Conservation (phyloP, 1,140 invertebrate genomes). For the Caenorhabditis inopinata region DNA sequence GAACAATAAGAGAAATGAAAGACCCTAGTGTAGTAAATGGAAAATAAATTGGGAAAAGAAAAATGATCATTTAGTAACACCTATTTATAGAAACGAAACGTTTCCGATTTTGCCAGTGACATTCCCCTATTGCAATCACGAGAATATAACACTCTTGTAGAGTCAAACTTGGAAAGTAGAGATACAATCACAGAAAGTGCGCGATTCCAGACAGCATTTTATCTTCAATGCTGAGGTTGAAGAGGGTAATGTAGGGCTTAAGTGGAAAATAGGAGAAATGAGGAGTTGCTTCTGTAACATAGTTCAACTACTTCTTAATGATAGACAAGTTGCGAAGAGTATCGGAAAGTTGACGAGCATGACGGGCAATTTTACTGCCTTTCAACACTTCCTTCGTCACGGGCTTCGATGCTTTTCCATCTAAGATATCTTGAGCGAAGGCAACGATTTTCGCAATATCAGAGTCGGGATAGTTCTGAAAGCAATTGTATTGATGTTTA, state of each 20-base stretch:
- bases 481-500: background rate
- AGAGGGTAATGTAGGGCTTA: too few relatives aligned
- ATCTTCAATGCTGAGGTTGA: too few relatives aligned
- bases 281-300: too few relatives aligned
- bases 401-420: background rate
- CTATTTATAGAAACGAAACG: background rate
- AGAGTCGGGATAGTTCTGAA: constrained; percentile 43
- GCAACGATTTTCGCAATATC: constrained; percentile 27
- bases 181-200: too few relatives aligned
- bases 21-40: background rate
- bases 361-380: background rate
- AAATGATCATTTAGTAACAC: too few relatives aligned
- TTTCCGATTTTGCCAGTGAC: constrained; percentile 3
- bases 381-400: background rate
- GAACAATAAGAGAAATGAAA: background rate
- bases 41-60: background rate
- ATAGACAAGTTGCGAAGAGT: background rate
- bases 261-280: too few relatives aligned
- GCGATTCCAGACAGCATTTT: too few relatives aligned
- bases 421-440: constrained; percentile 34
- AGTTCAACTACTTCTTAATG: background rate
- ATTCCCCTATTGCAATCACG: background rate
- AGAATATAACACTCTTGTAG: too few relatives aligned
- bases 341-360: background rate
- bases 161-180: too few relatives aligned